These are phyloP conservation scores for Diabrotica balteata DNA, from an alignment of 2,888 invertebrate species.

Conservation along the genomic window DNA sequence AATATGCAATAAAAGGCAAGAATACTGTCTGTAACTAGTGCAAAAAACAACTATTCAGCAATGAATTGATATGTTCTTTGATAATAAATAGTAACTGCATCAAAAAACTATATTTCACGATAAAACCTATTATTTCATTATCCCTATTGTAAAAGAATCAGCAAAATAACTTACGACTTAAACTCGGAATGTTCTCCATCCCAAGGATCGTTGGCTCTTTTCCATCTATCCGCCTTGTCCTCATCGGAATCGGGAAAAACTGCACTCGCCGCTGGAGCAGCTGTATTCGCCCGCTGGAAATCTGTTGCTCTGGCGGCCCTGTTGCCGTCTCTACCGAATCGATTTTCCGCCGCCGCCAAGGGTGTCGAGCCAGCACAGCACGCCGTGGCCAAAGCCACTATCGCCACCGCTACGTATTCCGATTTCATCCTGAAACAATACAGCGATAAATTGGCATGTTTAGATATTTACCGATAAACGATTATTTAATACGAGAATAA, in stretches of 20 bases:
- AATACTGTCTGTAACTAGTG: no score
- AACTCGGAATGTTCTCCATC: constrained; percentile 19
- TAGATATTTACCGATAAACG: no score
- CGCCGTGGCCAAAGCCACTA: constrained; percentile 19
- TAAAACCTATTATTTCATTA: no score
- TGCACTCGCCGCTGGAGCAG: constrained; percentile 15
- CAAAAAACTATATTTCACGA: no score
- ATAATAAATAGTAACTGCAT: no score
- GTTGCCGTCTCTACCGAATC: constrained; percentile 23
- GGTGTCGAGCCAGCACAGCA: constrained; percentile 9
- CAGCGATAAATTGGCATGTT: no score
- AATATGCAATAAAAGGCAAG: no score
- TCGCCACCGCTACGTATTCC: constrained; percentile 12
- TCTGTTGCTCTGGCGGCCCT: constrained; percentile 26
- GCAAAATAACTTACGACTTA: constrained; percentile 22
- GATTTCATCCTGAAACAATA: constrained; percentile 29
- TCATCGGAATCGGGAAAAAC: constrained; percentile 1
- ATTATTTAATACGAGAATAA: no score
- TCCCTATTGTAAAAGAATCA: neutral
- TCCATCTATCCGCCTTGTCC: constrained; percentile 18
- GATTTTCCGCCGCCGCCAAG: constrained; percentile 23
- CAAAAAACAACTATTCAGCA: no score
- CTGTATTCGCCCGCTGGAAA: constrained; percentile 14
- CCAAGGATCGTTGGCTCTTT: constrained; percentile 25
- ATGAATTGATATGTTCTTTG: no score